Conservation (phyloP, 1,140 invertebrate species). For the Nomia melanderi region DNA sequence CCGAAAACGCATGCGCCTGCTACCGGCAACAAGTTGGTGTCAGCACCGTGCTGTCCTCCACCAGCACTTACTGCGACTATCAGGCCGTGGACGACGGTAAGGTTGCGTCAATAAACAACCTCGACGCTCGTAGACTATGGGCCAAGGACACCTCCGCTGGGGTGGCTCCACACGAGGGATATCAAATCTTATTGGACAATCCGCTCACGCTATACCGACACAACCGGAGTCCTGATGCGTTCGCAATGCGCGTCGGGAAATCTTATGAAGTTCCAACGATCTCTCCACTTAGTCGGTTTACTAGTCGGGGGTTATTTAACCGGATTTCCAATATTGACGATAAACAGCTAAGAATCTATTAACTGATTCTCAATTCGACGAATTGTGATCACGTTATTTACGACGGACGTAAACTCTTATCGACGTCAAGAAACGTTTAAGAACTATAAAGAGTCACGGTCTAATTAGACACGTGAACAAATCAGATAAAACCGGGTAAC, state of each 20-base stretch:
- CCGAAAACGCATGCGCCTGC: conserved; percentile 62
- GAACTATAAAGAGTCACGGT: too few species aligned
- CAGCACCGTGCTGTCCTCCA: conserved; percentile 51
- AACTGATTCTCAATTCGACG: too few species aligned
- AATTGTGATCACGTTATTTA: too few species aligned
- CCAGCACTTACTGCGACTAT: conserved; percentile 8
- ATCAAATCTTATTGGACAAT: conserved; percentile 34
- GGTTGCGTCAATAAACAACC: conserved; percentile 55
- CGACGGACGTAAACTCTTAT: too few species aligned
- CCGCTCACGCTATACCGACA: conserved; percentile 19
- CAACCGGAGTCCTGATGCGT: not conserved
- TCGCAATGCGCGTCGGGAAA: not conserved
- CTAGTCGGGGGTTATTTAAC: too few species aligned
- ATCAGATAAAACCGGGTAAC: too few species aligned
- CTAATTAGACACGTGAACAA: too few species aligned
- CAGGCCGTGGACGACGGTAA: conserved; percentile 18
- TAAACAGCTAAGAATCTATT: too few species aligned
- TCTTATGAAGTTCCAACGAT: not conserved
- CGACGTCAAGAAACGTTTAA: too few species aligned
- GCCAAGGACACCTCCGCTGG: conserved; percentile 57
- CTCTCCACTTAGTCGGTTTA: not conserved
- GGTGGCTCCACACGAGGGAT: conserved; percentile 15
- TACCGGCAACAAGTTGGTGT: conserved; percentile 68
- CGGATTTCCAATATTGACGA: too few species aligned
- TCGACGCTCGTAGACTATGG: conserved; percentile 40